Percentiles rank a stretch among this genome's conserved stretches.
phyloP scores from a whole-genome alignment of 2,797 vertebrate genomes.

The Malurus splendens region DNA sequence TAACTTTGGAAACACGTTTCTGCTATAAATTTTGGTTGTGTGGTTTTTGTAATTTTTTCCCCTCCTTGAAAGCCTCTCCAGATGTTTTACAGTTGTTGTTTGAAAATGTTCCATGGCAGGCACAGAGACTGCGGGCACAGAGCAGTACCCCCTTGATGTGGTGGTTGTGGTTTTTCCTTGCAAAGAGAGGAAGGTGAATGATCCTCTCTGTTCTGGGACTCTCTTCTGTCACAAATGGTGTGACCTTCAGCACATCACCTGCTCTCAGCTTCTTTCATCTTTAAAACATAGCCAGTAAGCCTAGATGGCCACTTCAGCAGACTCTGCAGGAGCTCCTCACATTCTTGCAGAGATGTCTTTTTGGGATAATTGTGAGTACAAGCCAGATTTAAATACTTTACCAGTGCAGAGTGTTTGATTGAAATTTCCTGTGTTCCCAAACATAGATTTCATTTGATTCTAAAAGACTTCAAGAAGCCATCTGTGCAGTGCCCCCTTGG shows the following conservation, averaged over 20 bases:
- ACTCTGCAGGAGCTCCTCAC: background rate
- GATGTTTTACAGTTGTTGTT: conserved; percentile 54
- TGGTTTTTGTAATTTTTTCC: background rate
- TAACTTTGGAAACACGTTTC: conserved; percentile 51
- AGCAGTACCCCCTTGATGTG: conserved; percentile 35
- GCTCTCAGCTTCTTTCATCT: conserved; percentile 6
- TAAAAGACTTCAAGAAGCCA: background rate
- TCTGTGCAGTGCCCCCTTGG: background rate
- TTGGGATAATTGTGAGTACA: background rate
- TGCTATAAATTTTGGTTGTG: conserved; percentile 50
- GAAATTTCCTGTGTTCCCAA: background rate
- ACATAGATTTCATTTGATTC: background rate
- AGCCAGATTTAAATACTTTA: background rate
- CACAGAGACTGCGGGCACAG: background rate
- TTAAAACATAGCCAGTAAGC: background rate
- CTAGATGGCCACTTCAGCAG: background rate
- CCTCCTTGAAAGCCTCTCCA: conserved; percentile 43
- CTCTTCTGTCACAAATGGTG: background rate
- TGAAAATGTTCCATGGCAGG: conserved; percentile 44
- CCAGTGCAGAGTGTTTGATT: background rate
- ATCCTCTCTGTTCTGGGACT: conserved; percentile 12
- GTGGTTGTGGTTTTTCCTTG: conserved; percentile 24
- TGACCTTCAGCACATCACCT: conserved; percentile 30
- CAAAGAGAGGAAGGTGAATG: background rate
- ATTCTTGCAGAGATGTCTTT: background rate